Conservation (phyloP, 2,797 vertebrate species). For the Brotula barbata region DNA sequence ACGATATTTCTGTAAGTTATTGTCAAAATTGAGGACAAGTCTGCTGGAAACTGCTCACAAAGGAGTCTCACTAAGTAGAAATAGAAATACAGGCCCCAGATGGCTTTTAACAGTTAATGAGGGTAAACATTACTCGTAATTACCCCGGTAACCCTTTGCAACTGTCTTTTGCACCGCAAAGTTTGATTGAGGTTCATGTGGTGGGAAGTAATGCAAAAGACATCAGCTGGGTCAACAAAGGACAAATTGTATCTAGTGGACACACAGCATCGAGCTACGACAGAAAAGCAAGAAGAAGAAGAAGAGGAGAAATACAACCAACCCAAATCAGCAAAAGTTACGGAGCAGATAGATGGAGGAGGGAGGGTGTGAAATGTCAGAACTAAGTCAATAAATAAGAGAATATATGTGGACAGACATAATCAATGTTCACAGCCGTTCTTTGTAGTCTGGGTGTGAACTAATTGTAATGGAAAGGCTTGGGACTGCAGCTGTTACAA, state of each 20-base stretch:
- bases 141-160: conserved; percentile 14
- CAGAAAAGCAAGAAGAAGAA: not conserved
- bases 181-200: conserved; percentile 10
- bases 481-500: conserved; percentile 8
- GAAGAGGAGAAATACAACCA: not conserved
- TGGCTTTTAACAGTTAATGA: conserved; percentile 23
- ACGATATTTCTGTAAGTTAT: not conserved
- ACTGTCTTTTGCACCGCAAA: not conserved
- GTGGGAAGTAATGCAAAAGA: not conserved
- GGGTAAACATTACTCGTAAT: conserved; percentile 27
- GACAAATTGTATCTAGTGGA: not conserved
- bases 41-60: too few relatives aligned
- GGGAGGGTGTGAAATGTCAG: not conserved
- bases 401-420: not conserved
- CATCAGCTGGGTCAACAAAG: not conserved
- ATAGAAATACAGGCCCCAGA: conserved; percentile 9
- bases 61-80: not conserved
- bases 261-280: too few relatives aligned
- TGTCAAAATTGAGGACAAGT: not conserved
- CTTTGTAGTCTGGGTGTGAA: conserved; percentile 15
- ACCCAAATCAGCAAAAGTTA: not conserved
- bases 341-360: conserved; percentile 5
- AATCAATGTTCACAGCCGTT: not conserved
- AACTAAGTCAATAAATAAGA: conserved; percentile 1
- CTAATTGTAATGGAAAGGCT: conserved; percentile 20